These are phyloP conservation scores for Zaprionus africanus DNA, from an alignment of 1,140 invertebrate species.

Conservation along the genomic window DNA sequence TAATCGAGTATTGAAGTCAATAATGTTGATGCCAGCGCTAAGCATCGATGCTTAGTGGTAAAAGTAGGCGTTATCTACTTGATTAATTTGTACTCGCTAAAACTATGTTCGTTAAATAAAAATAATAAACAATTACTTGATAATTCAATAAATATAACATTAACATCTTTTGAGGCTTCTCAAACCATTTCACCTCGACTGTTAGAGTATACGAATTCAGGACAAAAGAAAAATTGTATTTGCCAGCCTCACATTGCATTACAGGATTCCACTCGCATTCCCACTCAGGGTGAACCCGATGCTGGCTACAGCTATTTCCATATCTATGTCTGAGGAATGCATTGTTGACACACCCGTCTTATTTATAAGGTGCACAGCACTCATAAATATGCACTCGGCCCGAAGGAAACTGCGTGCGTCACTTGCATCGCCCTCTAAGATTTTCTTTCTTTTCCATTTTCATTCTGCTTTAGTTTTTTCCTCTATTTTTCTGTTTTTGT, in stretches of 20 bases:
- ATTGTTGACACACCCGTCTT: conserved; percentile 74
- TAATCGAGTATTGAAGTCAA: too few relatives aligned
- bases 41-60: too few relatives aligned
- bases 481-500: conserved; percentile 25
- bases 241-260: conserved; percentile 32
- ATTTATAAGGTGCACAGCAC: conserved; percentile 69
- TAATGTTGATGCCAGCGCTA: too few relatives aligned
- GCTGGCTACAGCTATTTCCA: neutral
- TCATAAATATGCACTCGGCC: conserved; percentile 73
- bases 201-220: conserved; percentile 10
- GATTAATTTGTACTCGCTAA: too few relatives aligned
- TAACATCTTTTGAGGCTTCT: too few relatives aligned
- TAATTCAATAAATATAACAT: too few relatives aligned
- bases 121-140: too few relatives aligned
- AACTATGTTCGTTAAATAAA: too few relatives aligned
- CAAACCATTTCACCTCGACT: too few relatives aligned
- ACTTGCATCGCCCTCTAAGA: conserved; percentile 42
- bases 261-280: conserved; percentile 40
- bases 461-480: conserved; percentile 31
- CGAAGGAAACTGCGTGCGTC: conserved; percentile 58
- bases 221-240: conserved; percentile 3
- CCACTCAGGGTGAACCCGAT: conserved; percentile 42
- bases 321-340: conserved; percentile 55
- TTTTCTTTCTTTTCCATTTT: conserved; percentile 17
- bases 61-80: too few relatives aligned